Evolutionary conservation across 2,113 vertebrate species (phyloP).

Genomic region (Grantiella picta): DNA sequence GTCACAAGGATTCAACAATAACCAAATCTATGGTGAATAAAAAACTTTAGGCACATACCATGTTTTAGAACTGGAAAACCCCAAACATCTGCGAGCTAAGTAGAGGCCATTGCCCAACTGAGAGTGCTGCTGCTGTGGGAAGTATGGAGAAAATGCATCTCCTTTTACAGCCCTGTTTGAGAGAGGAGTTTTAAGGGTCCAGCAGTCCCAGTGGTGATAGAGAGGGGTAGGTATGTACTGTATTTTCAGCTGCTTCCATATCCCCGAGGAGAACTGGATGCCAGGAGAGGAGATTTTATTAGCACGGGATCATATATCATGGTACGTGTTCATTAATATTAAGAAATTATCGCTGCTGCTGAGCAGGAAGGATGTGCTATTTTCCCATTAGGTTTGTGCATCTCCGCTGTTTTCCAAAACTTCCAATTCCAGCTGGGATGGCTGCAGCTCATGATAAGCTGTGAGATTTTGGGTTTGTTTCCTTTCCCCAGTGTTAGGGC

Average conservation of each 20-base stretch:
- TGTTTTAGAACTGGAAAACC: neutral
- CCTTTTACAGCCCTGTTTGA: neutral
- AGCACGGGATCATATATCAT: neutral
- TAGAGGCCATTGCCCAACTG: neutral
- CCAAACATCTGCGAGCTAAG: neutral
- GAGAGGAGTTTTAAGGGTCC: neutral
- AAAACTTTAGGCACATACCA: neutral
- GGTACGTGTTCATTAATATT: neutral
- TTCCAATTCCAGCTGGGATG: neutral
- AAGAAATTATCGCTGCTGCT: neutral
- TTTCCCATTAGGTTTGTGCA: neutral
- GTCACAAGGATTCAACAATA: neutral
- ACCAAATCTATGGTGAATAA: neutral
- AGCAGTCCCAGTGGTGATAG: neutral
- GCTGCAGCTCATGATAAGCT: neutral
- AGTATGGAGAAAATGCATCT: neutral
- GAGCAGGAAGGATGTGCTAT: neutral
- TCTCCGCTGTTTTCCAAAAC: neutral
- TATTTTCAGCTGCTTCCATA: neutral
- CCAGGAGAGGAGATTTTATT: neutral
- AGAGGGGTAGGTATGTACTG: neutral
- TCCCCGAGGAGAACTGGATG: neutral
- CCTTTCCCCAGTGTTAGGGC: neutral
- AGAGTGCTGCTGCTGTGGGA: neutral
- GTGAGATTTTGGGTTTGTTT: neutral